phyloP scores from a whole-genome alignment of 1,140 invertebrate genomes.

The Heliconius hewitsoni region DNA sequence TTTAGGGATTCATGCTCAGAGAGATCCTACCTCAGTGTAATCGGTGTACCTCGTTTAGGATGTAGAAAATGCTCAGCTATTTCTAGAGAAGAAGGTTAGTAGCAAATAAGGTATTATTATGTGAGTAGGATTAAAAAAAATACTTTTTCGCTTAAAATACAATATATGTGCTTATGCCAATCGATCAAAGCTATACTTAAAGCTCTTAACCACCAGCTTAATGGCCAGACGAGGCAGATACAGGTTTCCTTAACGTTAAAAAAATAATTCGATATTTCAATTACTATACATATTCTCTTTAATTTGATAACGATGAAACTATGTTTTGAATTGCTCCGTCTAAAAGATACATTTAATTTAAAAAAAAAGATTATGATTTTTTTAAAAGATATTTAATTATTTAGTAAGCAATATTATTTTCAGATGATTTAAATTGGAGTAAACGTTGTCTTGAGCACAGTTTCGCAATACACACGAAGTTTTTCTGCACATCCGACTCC shows the following conservation, averaged over 20 bases:
- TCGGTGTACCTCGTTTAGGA: conserved; percentile 77
- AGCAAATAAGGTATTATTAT: not conserved
- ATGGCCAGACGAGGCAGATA: too few species aligned
- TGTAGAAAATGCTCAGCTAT: conserved; percentile 76
- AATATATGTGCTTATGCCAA: too few species aligned
- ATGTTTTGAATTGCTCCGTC: too few species aligned
- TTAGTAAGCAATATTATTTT: conserved; percentile 33
- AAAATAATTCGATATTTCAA: too few species aligned
- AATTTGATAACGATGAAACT: too few species aligned
- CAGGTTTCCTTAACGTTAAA: too few species aligned
- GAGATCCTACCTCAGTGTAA: conserved; percentile 78
- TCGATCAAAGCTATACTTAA: too few species aligned
- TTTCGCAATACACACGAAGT: conserved; percentile 80
- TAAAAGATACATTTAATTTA: too few species aligned
- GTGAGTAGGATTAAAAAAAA: not conserved
- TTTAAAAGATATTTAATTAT: not conserved
- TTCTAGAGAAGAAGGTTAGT: conserved; percentile 72
- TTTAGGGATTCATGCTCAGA: conserved; percentile 76
- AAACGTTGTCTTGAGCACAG: conserved; percentile 79
- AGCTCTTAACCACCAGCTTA: too few species aligned
- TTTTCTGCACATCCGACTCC: conserved; percentile 78
- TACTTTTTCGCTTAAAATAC: too few species aligned
- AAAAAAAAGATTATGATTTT: too few species aligned
- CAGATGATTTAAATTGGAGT: conserved; percentile 69
- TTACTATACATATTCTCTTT: too few species aligned